Percentiles rank a stretch among this genome's conserved stretches.
Evolutionary conservation across 1,140 invertebrate species (phyloP).

Genomic region (Nephila pilipes): DNA sequence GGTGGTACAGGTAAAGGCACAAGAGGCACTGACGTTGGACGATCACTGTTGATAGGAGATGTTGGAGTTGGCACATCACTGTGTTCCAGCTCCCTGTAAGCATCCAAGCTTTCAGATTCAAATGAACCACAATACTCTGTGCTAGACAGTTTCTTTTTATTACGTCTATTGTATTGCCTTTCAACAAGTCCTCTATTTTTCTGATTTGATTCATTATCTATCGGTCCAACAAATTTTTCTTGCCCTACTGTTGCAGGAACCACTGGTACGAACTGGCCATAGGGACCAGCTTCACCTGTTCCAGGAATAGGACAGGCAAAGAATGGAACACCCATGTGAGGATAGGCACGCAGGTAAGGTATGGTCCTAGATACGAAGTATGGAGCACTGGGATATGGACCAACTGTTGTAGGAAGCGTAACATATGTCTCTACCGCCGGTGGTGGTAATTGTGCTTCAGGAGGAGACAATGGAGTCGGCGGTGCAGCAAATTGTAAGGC

Average conservation of each 20-base stretch:
- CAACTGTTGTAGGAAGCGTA: slow-evolving; percentile 58
- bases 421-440: slow-evolving; percentile 59
- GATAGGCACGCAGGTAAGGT: slow-evolving; percentile 69
- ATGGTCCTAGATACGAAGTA: slow-evolving; percentile 71
- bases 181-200: slow-evolving; percentile 46
- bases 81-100: not conserved
- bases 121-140: slow-evolving; percentile 30
- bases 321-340: slow-evolving; percentile 65
- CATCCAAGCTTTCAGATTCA: slow-evolving; percentile 46
- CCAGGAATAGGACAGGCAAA: slow-evolving; percentile 66
- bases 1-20: slow-evolving; percentile 75
- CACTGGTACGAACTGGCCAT: slow-evolving; percentile 69
- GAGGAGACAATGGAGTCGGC: slow-evolving; percentile 46
- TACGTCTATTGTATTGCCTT: slow-evolving; percentile 51
- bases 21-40: slow-evolving; percentile 71
- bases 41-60: slow-evolving; percentile 47
- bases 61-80: not conserved
- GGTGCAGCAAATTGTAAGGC: slow-evolving; percentile 43
- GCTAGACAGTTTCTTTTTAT: slow-evolving; percentile 57
- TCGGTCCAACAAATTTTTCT: slow-evolving; percentile 62
- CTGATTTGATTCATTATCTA: slow-evolving; percentile 49
- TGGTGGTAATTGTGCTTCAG: slow-evolving; percentile 42
- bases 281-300: slow-evolving; percentile 55
- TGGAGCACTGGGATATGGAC: slow-evolving; percentile 63
- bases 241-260: slow-evolving; percentile 60